Evolutionary conservation across 1,140 invertebrate species (phyloP), one percentile per base, ranked within the genome.

Genomic region (Drosophila truncata): DNA sequence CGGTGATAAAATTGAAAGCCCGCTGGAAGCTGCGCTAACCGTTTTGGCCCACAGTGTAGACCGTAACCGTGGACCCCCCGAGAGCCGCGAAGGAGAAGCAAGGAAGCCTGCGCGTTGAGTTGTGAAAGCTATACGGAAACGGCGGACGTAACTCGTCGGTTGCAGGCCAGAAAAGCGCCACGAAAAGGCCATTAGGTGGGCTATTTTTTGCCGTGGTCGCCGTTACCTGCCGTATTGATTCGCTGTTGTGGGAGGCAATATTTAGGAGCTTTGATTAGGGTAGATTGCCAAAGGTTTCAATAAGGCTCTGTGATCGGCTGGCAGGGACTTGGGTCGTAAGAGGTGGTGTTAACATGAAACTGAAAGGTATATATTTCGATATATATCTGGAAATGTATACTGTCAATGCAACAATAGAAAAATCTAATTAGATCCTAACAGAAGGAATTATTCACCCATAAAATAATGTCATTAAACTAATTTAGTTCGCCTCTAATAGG

Each of bases 1-100:
- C 47, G 69, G 61, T 62, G 61, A 82, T 82, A 81, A 66, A 81
- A 81, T 71, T 77, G 73, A 82, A 82, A 81, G 58, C 46, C 58
- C 66, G 61, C 47, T 71, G 78, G 63, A 82, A 50, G 72, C 78
- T 81, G 78, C 13, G 39, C 60, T 29, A 37, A 31, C 57, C 55
- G 75, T 61, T 61, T 72, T 72, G 33, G 59, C 18, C 29, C 41
- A 52, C 27, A 25, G 42, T 29, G 35, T 27, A 41, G 57, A 29
- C 47, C 60, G 23, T 9, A 27, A 29, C 47, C 60, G 31, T 9
- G n/a, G 47, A 37, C 52, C 23, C 23, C 13, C 50, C 20, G 20
- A 20, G 44, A 70, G 64, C 41, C 55, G 70, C 31, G 20, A 27
- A 39, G 58, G 33, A 18, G 18, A 47, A 27, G 57, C 29, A 16